Evolutionary conservation across 2,888 invertebrate species (phyloP), one percentile per base, ranked within the genome.

Genomic region (Apamea monoglypha): DNA sequence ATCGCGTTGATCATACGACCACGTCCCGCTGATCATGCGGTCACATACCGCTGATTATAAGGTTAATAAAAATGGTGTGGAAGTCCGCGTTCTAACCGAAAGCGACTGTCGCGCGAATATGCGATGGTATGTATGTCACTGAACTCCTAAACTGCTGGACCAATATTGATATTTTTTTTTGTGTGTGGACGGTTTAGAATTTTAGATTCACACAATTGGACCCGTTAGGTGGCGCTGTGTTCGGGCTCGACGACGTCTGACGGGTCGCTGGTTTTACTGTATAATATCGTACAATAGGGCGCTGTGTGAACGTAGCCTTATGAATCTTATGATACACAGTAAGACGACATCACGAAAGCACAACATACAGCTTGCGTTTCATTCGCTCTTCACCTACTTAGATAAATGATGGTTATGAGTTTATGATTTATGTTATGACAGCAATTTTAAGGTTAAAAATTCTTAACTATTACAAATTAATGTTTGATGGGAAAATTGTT

Each of bases 301-400:
- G 16, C 21, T 18, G 16, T 81, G 32, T 74, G 25, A 4, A 18
- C 29, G 1, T 66, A 59, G 21, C 16, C 16, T 63, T 66, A 70
- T 53, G 29, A 77, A 71, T 47, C 86, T 83, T 88, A 89, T 47
- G 76, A 82, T 87, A 87, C 77, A 90, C 81, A 78, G 64, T 78
- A 71, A 82, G 83, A 86, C 83, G 83, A 86, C 83, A 84, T 83
- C 85, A 89, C 88, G 81, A 85, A 88, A 90, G 84, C 80, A 80
- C 78, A 76, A 89, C 82, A 85, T 84, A 82, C 83, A 79, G 68
- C 44, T 80, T 73, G 56, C 69, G 61, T 69, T 56, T 61, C 83
- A 74, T 74, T 81, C 89, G 50, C 80, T 73, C 85, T 74, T 80
- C 74, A 87, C 74, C 77, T 82, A 85, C 61, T 74, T 82, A 81